These are phyloP conservation scores for Sigmodon hispidus DNA, from an alignment of 2,113 vertebrate genomes.

Conservation along the genomic window DNA sequence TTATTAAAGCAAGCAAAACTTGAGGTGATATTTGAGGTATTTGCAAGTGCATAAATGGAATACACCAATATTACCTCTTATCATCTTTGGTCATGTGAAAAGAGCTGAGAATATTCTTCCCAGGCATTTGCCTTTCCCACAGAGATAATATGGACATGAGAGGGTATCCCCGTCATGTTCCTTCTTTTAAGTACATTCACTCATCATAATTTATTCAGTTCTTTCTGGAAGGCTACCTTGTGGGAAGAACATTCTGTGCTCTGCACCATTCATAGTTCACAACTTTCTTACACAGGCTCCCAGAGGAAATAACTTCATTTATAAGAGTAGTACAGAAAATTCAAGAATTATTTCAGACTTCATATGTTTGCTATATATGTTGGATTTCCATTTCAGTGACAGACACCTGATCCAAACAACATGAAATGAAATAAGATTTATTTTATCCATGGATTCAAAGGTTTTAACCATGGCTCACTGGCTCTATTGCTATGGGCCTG, in stretches of 20 bases:
- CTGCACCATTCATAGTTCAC: not conserved
- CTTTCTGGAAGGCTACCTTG: not conserved
- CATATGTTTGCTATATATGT: conserved; percentile 81
- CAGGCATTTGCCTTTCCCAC: not conserved
- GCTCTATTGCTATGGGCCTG: not conserved
- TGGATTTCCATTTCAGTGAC: not conserved
- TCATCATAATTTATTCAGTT: not conserved
- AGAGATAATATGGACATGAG: not conserved
- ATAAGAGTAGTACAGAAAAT: conserved; percentile 86
- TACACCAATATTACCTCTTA: not conserved
- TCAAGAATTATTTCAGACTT: conserved; percentile 87
- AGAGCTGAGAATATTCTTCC: not conserved
- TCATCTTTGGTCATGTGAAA: not conserved
- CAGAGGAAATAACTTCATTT: conserved; percentile 85
- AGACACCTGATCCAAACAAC: not conserved
- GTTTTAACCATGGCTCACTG: not conserved
- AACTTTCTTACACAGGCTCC: not conserved
- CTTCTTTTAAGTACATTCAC: no score
- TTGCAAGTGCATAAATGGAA: not conserved
- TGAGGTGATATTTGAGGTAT: not conserved
- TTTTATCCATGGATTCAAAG: not conserved
- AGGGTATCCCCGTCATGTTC: not conserved
- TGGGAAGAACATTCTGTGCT: not conserved
- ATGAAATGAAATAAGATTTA: not conserved
- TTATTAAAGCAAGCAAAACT: not conserved